phyloP scores from a whole-genome alignment of 1,140 invertebrate species.

The Kradibia gibbosae region DNA sequence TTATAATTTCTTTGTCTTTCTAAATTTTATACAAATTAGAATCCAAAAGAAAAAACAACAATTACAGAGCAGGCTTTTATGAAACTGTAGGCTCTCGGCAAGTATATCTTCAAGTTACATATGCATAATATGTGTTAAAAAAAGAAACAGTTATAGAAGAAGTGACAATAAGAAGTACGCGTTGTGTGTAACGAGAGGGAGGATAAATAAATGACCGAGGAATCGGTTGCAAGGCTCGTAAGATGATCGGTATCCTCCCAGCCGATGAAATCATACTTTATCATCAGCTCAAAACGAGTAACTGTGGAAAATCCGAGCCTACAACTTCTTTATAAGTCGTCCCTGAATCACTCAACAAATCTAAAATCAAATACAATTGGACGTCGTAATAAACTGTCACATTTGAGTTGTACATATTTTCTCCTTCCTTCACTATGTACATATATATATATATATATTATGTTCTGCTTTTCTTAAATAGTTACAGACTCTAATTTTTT shows the following conservation, averaged over 20 bases:
- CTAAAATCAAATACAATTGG: slow-evolving; percentile 34
- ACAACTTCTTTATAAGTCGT: neutral
- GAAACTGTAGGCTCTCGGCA: slow-evolving; percentile 13
- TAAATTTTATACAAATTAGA: too few relatives aligned
- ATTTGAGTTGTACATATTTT: neutral
- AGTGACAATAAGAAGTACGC: slow-evolving; percentile 5
- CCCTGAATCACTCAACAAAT: slow-evolving; percentile 43
- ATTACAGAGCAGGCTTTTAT: too few relatives aligned
- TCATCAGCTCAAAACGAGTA: slow-evolving; percentile 26
- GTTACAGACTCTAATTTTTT: too few relatives aligned
- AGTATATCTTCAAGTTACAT: slow-evolving; percentile 32
- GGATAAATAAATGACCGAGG: slow-evolving; percentile 40
- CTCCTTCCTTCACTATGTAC: neutral
- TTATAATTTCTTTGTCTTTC: too few relatives aligned
- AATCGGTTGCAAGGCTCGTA: neutral
- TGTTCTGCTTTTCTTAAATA: neutral
- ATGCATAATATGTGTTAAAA: slow-evolving; percentile 28
- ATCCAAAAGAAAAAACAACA: too few relatives aligned
- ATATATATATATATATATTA: neutral
- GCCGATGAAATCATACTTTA: slow-evolving; percentile 40
- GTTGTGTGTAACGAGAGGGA: slow-evolving; percentile 25
- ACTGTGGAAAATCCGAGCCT: neutral
- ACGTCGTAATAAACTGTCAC: slow-evolving; percentile 55
- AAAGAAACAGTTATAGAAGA: neutral
- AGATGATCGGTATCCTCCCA: slow-evolving; percentile 11